Evolutionary conservation across 2,797 vertebrate species (phyloP).

Genomic region (Anableps anableps): DNA sequence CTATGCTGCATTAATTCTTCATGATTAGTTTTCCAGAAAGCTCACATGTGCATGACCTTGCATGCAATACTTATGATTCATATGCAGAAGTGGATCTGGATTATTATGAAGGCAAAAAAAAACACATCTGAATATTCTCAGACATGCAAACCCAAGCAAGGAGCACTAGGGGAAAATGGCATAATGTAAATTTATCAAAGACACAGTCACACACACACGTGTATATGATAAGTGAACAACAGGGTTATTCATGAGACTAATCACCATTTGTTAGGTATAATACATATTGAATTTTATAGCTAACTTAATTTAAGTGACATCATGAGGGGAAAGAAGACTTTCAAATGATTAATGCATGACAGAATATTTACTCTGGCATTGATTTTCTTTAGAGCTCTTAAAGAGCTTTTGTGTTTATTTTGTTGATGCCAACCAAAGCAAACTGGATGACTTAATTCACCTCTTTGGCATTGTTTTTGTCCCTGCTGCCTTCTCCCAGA

Average conservation of each 20-base stretch:
- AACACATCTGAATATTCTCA: constrained; percentile 56
- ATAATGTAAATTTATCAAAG: constrained; percentile 14
- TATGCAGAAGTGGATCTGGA: constrained; percentile 59
- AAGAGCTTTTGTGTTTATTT: constrained; percentile 46
- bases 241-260: constrained; percentile 8
- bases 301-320: constrained; percentile 32
- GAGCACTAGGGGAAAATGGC: constrained; percentile 4
- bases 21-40: constrained; percentile 71
- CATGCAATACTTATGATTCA: constrained; percentile 68
- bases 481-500: constrained; percentile 46
- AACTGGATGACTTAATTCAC: constrained; percentile 44
- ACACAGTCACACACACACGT: constrained; percentile 2
- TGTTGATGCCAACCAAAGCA: constrained; percentile 46
- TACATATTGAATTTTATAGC: constrained; percentile 14
- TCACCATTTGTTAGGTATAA: constrained; percentile 20
- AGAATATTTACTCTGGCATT: constrained; percentile 17
- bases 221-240: constrained; percentile 8
- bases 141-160: constrained; percentile 60
- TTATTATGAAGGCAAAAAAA: constrained; percentile 51
- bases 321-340: constrained; percentile 25
- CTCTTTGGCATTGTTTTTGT: constrained; percentile 24
- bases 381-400: constrained; percentile 30
- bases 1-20: constrained; percentile 68
- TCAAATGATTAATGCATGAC: constrained; percentile 12
- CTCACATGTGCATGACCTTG: constrained; percentile 67